Conservation (phyloP, 2,113 vertebrate genomes). For the Agelaius phoeniceus region DNA sequence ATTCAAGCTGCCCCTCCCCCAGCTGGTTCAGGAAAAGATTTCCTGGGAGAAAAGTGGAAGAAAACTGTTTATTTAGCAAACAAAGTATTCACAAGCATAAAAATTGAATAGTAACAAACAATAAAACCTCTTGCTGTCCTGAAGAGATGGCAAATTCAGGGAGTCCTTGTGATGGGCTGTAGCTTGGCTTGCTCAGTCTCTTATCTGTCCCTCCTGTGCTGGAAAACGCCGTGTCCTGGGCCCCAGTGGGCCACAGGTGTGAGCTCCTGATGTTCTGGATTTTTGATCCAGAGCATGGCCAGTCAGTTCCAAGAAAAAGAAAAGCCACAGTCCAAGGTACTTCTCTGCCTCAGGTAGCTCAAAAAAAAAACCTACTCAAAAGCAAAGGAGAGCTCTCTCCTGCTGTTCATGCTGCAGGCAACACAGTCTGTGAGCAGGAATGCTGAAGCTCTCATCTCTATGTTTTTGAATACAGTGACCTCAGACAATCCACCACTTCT, state of each 20-base stretch:
- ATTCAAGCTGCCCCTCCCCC: neutral
- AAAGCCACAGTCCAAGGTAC: neutral
- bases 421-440: neutral
- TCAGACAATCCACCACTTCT: neutral
- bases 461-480: neutral
- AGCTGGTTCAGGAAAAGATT: neutral
- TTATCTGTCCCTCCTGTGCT: neutral
- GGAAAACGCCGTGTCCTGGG: neutral
- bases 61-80: neutral
- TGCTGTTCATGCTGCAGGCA: neutral
- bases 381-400: neutral
- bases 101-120: neutral
- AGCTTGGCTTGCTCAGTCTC: neutral
- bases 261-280: neutral
- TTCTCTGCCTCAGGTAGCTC: neutral
- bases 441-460: neutral
- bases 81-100: neutral
- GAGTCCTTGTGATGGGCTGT: rapidly evolving
- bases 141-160: neutral
- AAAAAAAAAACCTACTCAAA: neutral
- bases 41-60: neutral
- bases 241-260: neutral
- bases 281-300: neutral
- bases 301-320: neutral
- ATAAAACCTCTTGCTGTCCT: neutral